A percentile compares a stretch with the other conserved stretches of the same genome.
These are phyloP conservation scores for Xyrauchen texanus DNA, from an alignment of 2,113 vertebrate species.

Conservation along the genomic window DNA sequence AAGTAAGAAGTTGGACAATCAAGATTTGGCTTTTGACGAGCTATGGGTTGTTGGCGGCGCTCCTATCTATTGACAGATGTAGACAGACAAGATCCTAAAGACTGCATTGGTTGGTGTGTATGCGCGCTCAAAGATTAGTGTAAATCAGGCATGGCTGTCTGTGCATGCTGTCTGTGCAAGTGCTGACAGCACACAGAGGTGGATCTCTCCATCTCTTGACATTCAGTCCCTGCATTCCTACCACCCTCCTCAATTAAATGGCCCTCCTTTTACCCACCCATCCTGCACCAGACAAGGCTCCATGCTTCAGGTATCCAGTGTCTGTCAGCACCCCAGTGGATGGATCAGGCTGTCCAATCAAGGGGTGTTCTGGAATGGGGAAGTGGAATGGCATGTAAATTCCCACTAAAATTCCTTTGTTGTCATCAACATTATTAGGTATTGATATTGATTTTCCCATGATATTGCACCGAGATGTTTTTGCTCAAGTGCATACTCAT, in stretches of 20 bases:
- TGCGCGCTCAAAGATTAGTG: conserved; percentile 56
- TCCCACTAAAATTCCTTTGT: background rate
- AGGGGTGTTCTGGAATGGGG: conserved; percentile 1
- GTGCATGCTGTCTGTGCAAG: conserved; percentile 52
- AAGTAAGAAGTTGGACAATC: conserved; percentile 18
- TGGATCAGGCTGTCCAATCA: conserved; percentile 18
- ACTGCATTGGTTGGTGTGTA: background rate
- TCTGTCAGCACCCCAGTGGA: conserved; percentile 30
- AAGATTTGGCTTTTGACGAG: background rate
- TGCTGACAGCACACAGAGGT: conserved; percentile 70
- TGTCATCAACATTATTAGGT: background rate
- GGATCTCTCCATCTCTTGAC: conserved; percentile 46
- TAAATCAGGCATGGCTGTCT: conserved; percentile 67
- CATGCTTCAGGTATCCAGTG: conserved; percentile 23
- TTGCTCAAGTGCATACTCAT: background rate
- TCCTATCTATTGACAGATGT: conserved; percentile 58
- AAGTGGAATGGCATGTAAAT: conserved; percentile 21
- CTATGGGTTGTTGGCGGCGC: conserved; percentile 32
- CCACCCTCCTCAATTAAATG: conserved; percentile 35
- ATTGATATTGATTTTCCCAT: background rate
- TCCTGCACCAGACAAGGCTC: conserved; percentile 35
- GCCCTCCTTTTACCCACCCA: conserved; percentile 12
- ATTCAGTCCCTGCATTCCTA: conserved; percentile 40
- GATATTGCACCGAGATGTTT: background rate
- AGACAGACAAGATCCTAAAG: conserved; percentile 52